phyloP scores from a whole-genome alignment of 1,140 invertebrate species.

The Ostrea edulis region DNA sequence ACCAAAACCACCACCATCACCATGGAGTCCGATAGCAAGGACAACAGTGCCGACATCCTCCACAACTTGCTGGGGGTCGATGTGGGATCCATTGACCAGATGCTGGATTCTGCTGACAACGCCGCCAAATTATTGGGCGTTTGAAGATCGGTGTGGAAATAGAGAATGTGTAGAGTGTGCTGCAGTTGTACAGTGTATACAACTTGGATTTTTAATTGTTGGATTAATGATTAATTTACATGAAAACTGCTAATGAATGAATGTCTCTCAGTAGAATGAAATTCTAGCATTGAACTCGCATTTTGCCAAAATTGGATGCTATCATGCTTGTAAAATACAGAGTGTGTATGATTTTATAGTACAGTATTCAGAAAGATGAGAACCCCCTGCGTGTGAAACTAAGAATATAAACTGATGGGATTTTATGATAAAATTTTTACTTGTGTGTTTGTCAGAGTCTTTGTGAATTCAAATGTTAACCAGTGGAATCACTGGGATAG shows the following conservation, averaged over 20 bases:
- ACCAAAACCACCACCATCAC: constrained; percentile 21
- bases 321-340: background rate
- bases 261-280: background rate
- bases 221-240: background rate
- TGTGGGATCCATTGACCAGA: constrained; percentile 91
- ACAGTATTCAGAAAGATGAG: too few species aligned
- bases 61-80: constrained; percentile 93
- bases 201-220: background rate
- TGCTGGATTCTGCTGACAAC: constrained; percentile 89
- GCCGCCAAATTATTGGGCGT: constrained; percentile 89
- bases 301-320: background rate
- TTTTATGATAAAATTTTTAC: too few species aligned
- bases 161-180: background rate
- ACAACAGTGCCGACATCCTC: constrained; percentile 86
- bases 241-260: background rate
- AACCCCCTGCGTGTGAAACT: too few species aligned
- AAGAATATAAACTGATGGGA: too few species aligned
- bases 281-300: background rate
- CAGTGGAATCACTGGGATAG: too few species aligned
- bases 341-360: background rate
- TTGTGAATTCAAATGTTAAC: too few species aligned
- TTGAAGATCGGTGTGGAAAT: background rate
- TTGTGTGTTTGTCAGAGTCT: too few species aligned
- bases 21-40: constrained; percentile 32
- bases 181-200: background rate